Percentiles rank a stretch among this genome's conserved stretches.
Conservation (phyloP, 2,113 vertebrate genomes). For the Myiagra hebetior region DNA sequence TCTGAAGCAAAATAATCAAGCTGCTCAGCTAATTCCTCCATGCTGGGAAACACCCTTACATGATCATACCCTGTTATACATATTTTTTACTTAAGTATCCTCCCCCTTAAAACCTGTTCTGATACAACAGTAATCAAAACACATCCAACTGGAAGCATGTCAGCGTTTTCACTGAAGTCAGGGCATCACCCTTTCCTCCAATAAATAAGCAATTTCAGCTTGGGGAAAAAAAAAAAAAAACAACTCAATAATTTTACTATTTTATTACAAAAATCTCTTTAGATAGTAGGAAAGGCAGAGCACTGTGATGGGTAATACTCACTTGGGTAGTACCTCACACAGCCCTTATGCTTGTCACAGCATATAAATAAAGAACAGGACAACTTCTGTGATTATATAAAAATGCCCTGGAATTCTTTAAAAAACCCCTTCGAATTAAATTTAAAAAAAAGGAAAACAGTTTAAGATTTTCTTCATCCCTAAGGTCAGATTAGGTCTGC, state of each 20-base stretch:
- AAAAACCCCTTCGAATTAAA: not conserved
- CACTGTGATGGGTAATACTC: not conserved
- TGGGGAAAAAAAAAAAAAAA: not conserved
- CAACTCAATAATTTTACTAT: not conserved
- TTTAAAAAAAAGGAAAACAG: not conserved
- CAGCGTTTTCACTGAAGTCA: not conserved
- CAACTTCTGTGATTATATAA: not conserved
- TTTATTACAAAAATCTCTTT: not conserved
- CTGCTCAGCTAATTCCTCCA: not conserved
- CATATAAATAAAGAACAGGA: not conserved
- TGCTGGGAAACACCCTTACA: not conserved
- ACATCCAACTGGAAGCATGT: not conserved
- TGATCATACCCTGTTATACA: accelerated
- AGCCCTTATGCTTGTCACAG: not conserved
- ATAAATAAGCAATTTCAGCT: not conserved
- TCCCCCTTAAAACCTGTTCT: not conserved
- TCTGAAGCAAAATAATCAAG: not conserved
- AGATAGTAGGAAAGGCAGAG: not conserved
- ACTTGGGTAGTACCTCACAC: not conserved
- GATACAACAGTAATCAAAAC: not conserved
- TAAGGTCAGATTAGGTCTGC: not conserved
- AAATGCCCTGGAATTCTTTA: not conserved
- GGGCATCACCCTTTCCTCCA: not conserved
- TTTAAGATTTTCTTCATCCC: not conserved
- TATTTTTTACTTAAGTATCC: not conserved